Evolutionary conservation across 2,797 vertebrate genomes (phyloP).

Genomic region (Neoniphon sammara): DNA sequence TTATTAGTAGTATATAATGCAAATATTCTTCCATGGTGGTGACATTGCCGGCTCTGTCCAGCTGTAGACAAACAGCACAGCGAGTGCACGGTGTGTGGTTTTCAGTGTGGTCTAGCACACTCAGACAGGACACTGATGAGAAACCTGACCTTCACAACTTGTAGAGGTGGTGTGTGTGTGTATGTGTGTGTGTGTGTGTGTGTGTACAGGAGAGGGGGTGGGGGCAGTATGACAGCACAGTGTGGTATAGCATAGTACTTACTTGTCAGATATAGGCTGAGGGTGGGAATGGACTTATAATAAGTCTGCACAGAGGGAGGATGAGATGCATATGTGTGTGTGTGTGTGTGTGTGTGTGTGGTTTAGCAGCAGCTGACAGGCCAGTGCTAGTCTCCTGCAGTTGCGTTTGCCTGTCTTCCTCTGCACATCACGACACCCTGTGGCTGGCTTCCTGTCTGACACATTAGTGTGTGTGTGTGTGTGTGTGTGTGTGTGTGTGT

Average conservation of each 20-base stretch:
- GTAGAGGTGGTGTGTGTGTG: conserved; percentile 36
- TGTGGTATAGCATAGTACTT: conserved; percentile 46
- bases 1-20: conserved; percentile 6
- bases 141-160: conserved; percentile 59
- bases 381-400: conserved; percentile 32
- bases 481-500: neutral
- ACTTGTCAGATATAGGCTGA: conserved; percentile 46
- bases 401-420: conserved; percentile 25
- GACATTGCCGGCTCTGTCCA: conserved; percentile 38
- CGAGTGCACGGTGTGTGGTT: conserved; percentile 44
- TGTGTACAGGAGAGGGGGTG: conserved; percentile 1
- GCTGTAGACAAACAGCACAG: conserved; percentile 41
- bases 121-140: conserved; percentile 59
- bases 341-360: conserved; percentile 31
- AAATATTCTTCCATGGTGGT: conserved; percentile 46
- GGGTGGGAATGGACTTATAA: conserved; percentile 47
- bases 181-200: conserved; percentile 16
- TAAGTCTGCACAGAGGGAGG: conserved; percentile 34
- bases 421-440: conserved; percentile 34
- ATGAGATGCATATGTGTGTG: too few species aligned
- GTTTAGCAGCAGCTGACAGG: conserved; percentile 42
- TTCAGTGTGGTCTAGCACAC: conserved; percentile 48
- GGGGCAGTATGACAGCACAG: conserved; percentile 38
- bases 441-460: conserved; percentile 25
- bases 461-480: neutral